phyloP scores from a whole-genome alignment of 2,113 vertebrate species.

The Engraulis encrasicolus region DNA sequence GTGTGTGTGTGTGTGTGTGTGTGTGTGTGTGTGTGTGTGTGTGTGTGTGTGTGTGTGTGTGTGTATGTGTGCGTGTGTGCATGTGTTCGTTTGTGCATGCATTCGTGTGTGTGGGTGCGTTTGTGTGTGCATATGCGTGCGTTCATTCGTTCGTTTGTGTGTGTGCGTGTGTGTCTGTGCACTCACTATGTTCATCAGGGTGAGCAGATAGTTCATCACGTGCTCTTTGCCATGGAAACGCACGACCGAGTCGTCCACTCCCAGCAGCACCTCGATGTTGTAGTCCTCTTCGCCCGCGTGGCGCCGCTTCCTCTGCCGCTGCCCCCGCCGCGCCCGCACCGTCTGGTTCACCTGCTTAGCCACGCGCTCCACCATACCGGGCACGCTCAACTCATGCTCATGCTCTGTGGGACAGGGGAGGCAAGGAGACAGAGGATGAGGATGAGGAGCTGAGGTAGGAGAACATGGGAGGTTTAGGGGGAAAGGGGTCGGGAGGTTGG shows the following conservation, averaged over 20 bases:
- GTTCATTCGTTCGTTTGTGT: too few species aligned
- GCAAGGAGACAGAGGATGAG: slow-evolving; percentile 53
- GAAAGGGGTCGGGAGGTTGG: too few species aligned
- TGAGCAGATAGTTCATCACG: slow-evolving; percentile 98
- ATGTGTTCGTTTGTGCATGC: too few species aligned
- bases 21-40: too few species aligned
- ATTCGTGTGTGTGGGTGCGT: too few species aligned
- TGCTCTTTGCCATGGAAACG: slow-evolving; percentile 98
- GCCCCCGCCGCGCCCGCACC: too few species aligned
- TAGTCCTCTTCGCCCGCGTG: slow-evolving; percentile 84
- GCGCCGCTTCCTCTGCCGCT: too few species aligned
- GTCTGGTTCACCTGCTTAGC: slow-evolving; percentile 81
- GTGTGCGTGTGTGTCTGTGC: slow-evolving; percentile 5
- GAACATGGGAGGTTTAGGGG: too few species aligned
- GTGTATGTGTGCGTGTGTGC: neutral
- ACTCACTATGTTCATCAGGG: slow-evolving; percentile 99
- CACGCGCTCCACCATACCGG: slow-evolving; percentile 67
- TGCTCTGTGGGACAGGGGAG: slow-evolving; percentile 65
- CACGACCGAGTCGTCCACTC: slow-evolving; percentile 95
- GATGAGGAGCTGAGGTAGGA: too few species aligned
- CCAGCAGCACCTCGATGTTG: slow-evolving; percentile 96
- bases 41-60: too few species aligned
- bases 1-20: too few species aligned
- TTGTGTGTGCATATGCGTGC: neutral
- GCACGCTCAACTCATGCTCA: slow-evolving; percentile 68